Conservation (phyloP, 64 coral and sea anemone species). For the Acropora tenuis region DNA sequence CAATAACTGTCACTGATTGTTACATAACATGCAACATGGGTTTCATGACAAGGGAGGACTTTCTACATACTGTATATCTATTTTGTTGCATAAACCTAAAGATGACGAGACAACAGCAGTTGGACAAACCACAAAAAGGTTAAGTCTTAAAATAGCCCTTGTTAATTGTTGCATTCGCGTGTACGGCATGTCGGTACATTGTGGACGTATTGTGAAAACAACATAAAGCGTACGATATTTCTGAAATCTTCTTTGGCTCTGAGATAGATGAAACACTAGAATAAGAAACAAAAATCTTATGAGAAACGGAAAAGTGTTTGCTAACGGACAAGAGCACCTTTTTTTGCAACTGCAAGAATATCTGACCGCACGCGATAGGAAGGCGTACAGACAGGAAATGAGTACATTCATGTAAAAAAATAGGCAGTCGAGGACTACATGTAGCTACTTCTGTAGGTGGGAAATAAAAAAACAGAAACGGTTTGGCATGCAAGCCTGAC, state of each 20-base stretch:
- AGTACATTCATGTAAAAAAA: no score
- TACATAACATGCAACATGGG: constrained; percentile 3
- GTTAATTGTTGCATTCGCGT: constrained; percentile 5
- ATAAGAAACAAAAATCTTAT: not conserved
- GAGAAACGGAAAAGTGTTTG: no score
- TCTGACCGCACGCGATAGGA: no score
- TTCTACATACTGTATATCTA: not conserved
- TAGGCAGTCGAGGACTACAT: no score
- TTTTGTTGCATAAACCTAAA: constrained; percentile 12
- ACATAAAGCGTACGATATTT: constrained; percentile 2
- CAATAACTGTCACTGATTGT: not conserved
- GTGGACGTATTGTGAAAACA: not conserved
- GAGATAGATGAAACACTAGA: constrained; percentile 9
- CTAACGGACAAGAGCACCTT: no score
- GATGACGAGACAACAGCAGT: constrained; percentile 4
- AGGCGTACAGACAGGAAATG: no score
- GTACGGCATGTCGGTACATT: constrained; percentile 1
- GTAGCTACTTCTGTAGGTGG: no score
- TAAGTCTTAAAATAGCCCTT: constrained; percentile 8
- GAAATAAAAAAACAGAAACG: no score
- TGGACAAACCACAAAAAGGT: constrained; percentile 10
- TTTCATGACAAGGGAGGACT: constrained; percentile 6
- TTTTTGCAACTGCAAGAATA: no score
- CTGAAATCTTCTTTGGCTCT: constrained; percentile 4
- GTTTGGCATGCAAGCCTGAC: no score